Evolutionary conservation across 2,888 invertebrate species (phyloP).

Genomic region (Drosophila emarginata): DNA sequence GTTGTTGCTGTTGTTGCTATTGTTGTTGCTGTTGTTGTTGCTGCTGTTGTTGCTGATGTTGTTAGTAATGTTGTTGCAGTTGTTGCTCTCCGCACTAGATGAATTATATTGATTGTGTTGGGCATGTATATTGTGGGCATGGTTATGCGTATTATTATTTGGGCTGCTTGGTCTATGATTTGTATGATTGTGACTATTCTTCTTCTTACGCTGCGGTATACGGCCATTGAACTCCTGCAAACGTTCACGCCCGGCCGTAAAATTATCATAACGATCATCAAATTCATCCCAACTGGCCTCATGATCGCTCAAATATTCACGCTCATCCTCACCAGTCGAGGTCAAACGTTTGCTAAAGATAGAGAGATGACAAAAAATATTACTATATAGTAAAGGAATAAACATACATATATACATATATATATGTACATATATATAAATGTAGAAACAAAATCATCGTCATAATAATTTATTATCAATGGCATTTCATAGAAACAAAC

Average conservation of each 20-base stretch:
- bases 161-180: conserved; percentile 23
- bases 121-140: background rate
- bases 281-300: conserved; percentile 82
- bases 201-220: conserved; percentile 82
- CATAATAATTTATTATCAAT: conserved; percentile 3
- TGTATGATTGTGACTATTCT: conserved; percentile 54
- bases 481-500: conserved; percentile 25
- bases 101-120: conserved; percentile 24
- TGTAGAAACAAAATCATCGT: background rate
- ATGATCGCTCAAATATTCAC: conserved; percentile 81
- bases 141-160: conserved; percentile 10
- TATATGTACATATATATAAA: background rate
- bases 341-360: conserved; percentile 80
- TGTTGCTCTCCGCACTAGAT: conserved; percentile 17
- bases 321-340: conserved; percentile 82
- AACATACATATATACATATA: background rate
- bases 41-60: background rate
- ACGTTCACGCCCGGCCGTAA: conserved; percentile 81
- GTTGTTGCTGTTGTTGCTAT: conserved; percentile 13
- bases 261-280: conserved; percentile 82
- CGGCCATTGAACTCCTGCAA: conserved; percentile 82
- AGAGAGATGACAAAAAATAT: background rate
- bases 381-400: background rate
- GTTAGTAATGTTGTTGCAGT: conserved; percentile 4
- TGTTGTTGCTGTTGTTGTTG: conserved; percentile 18